Evolutionary conservation across 2,113 vertebrate species (phyloP).

Genomic region (Arenaria interpres): DNA sequence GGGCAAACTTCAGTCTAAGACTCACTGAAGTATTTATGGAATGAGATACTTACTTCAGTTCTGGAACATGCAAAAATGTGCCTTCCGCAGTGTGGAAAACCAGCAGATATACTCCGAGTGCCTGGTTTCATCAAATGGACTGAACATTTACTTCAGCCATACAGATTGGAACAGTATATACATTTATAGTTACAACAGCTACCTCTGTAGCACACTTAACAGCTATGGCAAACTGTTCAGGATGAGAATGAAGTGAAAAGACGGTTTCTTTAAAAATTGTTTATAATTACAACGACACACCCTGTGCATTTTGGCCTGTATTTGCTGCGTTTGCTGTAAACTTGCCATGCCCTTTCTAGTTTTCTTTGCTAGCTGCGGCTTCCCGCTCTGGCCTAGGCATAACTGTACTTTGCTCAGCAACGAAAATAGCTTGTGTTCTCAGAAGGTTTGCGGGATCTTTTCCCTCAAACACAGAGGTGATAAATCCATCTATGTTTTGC

Average conservation of each 20-base stretch:
- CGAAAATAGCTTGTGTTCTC: neutral
- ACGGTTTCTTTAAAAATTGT: neutral
- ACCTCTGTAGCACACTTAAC: neutral
- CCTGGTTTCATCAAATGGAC: neutral
- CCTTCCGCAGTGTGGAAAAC: neutral
- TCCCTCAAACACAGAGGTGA: neutral
- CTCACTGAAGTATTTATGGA: conserved; percentile 17
- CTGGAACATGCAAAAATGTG: neutral
- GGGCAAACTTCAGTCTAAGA: neutral
- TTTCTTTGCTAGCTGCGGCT: neutral
- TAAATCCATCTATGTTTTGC: neutral
- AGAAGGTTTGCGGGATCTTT: neutral
- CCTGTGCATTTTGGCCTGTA: neutral
- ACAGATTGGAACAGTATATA: neutral
- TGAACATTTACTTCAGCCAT: neutral
- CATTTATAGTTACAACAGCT: neutral
- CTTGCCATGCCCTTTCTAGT: neutral
- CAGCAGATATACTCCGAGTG: neutral
- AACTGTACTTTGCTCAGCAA: neutral
- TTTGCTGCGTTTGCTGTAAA: neutral
- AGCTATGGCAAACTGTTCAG: neutral
- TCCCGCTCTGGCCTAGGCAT: neutral
- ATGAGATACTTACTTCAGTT: neutral
- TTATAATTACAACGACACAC: neutral
- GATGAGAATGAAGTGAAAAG: neutral